Conservation (phyloP, 1,140 invertebrate genomes). For the Caenorhabditis briggsae region DNA sequence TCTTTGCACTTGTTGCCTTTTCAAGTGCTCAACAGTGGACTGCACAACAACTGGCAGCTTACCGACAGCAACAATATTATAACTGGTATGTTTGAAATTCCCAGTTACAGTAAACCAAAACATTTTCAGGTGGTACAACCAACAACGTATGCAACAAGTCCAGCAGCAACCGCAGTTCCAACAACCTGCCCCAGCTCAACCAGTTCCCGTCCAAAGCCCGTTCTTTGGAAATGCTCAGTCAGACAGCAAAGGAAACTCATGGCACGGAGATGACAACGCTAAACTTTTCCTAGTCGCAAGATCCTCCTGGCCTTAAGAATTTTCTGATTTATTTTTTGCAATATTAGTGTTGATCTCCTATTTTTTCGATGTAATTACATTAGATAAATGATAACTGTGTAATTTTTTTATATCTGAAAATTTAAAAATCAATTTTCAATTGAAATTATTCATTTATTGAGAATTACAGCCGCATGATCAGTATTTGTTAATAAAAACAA, state of each 20-base stretch:
- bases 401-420: neutral
- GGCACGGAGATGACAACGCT: conserved; percentile 32
- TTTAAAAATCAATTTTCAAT: too few relatives aligned
- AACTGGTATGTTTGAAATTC: neutral
- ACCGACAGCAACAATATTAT: conserved; percentile 28
- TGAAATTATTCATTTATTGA: too few relatives aligned
- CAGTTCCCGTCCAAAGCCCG: neutral
- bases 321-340: neutral
- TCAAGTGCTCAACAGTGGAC: neutral
- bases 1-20: neutral
- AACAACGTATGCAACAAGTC: conserved; percentile 10
- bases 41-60: neutral
- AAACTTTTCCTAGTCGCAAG: neutral
- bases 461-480: too few relatives aligned
- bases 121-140: conserved; percentile 24
- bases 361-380: neutral
- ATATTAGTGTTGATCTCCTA: neutral
- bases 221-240: conserved; percentile 18
- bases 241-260: conserved; percentile 21
- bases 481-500: too few relatives aligned
- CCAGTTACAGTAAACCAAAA: neutral
- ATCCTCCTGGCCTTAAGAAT: conserved; percentile 15
- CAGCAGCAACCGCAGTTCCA: neutral
- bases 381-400: neutral
- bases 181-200: neutral